Evolutionary conservation across 2,797 vertebrate species (phyloP), one percentile per base, ranked within the genome.

Genomic region (Cuniculus paca): DNA sequence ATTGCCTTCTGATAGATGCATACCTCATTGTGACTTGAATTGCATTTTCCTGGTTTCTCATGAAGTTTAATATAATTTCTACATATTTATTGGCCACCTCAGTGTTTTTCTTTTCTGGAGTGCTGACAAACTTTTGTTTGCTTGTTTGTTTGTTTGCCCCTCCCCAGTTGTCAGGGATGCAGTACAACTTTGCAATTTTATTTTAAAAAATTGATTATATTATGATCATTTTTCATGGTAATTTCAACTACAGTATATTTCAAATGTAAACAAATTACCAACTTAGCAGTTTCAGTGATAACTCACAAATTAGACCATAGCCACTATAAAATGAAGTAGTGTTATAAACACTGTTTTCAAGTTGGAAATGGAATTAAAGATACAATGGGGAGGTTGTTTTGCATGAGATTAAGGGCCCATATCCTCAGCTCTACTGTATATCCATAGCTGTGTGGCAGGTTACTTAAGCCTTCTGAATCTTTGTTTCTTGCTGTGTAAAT

Each of bases 291-390:
- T 92, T 60, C 86, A 87, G 72, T 45, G 45, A n/a, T 81, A 79
- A 72, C 10, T 89, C 34, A 14, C 24, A 60, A 24, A 17, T 50
- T 39, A 92, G 70, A 87, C 24, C 31, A 2, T 3, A 70, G 60
- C 5, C 45, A 72, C 19, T 70, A 50, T 61, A 58, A 77, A 81
- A 6, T 82, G 81, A 89, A 87, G 31, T 52, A 56, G 50, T 81
- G 50, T 90, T 75, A 45, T 45, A 79, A 89, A 88, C 63, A 84
- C 79, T 91, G 74, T 50, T 92, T 90, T 75, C 34, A 68, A 82
- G 65, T 39, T 70, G 63, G 63, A 89, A 28, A 50, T 8, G 20
- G 70, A 75, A n/a, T 52, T 48, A n/a, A 94, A 84, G 65, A 52
- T 42, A 54, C 3, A 81, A 39, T 11, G 34, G 28, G 12, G 61